These are phyloP conservation scores for Drosophila truncata DNA, from an alignment of 1,140 invertebrate species.

Conservation along the genomic window DNA sequence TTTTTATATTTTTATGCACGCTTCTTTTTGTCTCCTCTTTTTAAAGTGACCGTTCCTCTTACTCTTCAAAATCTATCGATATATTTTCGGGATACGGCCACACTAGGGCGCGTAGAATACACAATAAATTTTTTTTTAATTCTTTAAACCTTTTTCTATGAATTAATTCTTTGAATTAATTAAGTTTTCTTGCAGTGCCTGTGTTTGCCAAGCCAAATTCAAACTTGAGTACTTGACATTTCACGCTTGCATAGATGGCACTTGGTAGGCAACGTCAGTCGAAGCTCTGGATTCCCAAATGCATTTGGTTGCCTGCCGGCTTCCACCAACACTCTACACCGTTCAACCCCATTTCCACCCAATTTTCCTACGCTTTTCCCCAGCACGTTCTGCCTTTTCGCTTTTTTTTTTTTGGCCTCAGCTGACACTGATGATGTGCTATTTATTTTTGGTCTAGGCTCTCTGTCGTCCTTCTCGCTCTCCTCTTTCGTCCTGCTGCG, in stretches of 20 bases:
- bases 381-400: neutral
- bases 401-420: conserved; percentile 16
- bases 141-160: neutral
- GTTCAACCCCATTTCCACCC: conserved; percentile 13
- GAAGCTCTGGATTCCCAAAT: conserved; percentile 44
- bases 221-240: conserved; percentile 79
- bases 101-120: too few relatives aligned
- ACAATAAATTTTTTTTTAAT: too few relatives aligned
- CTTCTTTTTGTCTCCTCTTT: too few relatives aligned
- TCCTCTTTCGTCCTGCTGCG: conserved; percentile 36
- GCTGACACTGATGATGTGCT: conserved; percentile 62
- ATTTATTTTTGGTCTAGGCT: conserved; percentile 64
- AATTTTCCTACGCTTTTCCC: conserved; percentile 6
- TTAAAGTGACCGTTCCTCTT: too few relatives aligned
- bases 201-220: conserved; percentile 65
- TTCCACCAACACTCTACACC: neutral
- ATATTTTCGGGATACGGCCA: too few relatives aligned
- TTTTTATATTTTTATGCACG: too few relatives aligned
- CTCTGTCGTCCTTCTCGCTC: conserved; percentile 4
- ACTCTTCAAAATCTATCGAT: too few relatives aligned
- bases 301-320: conserved; percentile 17
- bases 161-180: neutral
- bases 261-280: conserved; percentile 47
- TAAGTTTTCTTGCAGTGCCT: conserved; percentile 4
- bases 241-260: conserved; percentile 70